phyloP scores from a whole-genome alignment of 2,113 vertebrate genomes.

The Ochotona princeps region DNA sequence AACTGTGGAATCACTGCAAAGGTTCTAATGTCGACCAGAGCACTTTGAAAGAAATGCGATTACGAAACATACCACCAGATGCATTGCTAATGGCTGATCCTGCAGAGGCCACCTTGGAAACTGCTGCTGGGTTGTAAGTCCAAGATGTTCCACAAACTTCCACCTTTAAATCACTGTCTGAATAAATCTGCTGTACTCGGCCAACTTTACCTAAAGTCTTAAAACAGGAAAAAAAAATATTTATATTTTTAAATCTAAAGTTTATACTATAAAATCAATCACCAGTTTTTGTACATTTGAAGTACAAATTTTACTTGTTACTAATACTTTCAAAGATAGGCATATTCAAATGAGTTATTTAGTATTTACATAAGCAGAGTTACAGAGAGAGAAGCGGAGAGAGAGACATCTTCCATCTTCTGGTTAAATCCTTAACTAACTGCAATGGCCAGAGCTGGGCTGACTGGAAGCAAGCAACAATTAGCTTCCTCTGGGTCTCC shows the following conservation, averaged over 20 bases:
- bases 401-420: too few relatives aligned
- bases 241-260: conserved; percentile 53
- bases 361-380: neutral
- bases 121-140: conserved; percentile 98
- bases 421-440: too few relatives aligned
- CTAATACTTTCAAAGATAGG: neutral
- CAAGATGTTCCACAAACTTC: conserved; percentile 99
- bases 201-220: conserved; percentile 99
- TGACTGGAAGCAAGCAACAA: too few relatives aligned
- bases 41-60: conserved; percentile 17
- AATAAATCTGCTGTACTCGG: conserved; percentile 99
- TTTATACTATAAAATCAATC: conserved; percentile 17
- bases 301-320: conserved; percentile 39
- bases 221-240: conserved; percentile 62
- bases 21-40: conserved; percentile 15
- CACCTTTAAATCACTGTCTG: conserved; percentile 98
- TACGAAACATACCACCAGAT: conserved; percentile 93
- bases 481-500: too few relatives aligned
- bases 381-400: too few relatives aligned
- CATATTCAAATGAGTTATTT: conserved; percentile 32
- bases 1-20: conserved; percentile 3
- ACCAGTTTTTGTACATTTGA: conserved; percentile 2
- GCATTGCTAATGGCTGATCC: conserved; percentile 98
- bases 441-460: too few relatives aligned
- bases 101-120: conserved; percentile 97